These are phyloP conservation scores for Virgularia gustaviana DNA, from an alignment of 92 coral and sea anemone genomes.

Conservation along the genomic window DNA sequence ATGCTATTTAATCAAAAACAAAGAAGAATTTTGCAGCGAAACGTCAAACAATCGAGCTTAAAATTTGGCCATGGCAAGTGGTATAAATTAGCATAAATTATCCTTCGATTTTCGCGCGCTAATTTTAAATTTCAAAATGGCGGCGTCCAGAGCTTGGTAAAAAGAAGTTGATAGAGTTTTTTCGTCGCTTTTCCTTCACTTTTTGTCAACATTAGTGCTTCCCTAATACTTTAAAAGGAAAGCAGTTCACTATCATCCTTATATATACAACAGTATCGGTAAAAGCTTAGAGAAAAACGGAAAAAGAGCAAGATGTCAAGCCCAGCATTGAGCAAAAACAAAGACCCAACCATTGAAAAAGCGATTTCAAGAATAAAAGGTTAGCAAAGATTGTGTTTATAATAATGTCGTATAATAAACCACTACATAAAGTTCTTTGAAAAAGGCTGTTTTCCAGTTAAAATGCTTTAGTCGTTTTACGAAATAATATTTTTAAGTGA, in stretches of 20 bases:
- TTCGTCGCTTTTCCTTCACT: no score
- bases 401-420: no score
- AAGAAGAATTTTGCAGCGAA: no score
- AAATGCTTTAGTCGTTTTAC: no score
- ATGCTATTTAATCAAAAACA: neutral
- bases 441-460: no score
- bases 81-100: conserved; percentile 28
- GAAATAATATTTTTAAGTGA: no score
- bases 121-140: neutral
- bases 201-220: no score
- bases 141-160: neutral
- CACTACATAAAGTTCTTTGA: no score
- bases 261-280: neutral
- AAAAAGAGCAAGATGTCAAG: conserved; percentile 7
- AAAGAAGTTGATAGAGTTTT: no score
- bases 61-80: no score
- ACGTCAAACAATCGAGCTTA: no score
- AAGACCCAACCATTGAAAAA: conserved; percentile 8
- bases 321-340: neutral
- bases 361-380: conserved; percentile 27
- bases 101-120: conserved; percentile 22
- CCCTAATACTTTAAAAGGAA: no score
- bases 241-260: neutral
- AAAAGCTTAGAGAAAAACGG: neutral
- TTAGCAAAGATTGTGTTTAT: neutral